These are phyloP conservation scores for Dioctria linearis DNA, from an alignment of 2,888 invertebrate species.

Conservation along the genomic window DNA sequence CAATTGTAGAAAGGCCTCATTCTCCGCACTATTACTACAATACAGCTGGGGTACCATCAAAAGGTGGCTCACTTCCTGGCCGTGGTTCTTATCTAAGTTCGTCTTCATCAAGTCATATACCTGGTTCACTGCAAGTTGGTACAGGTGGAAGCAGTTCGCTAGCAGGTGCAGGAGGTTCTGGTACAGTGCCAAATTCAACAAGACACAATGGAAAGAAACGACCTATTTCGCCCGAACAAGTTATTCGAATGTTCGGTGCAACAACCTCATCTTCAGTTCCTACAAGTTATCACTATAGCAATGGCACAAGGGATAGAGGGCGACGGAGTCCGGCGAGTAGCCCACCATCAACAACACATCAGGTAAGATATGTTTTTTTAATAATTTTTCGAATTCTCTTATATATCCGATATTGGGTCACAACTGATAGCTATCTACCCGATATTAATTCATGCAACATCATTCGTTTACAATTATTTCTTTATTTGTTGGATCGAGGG, in stretches of 20 bases:
- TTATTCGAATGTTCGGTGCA: slow-evolving; percentile 77
- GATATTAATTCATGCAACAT: too few species aligned
- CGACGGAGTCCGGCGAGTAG: slow-evolving; percentile 80
- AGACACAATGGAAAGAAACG: slow-evolving; percentile 79
- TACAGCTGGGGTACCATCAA: slow-evolving; percentile 70
- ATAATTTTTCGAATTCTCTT: background rate
- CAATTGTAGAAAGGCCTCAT: slow-evolving; percentile 87
- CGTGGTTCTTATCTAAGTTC: slow-evolving; percentile 79
- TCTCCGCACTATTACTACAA: slow-evolving; percentile 76
- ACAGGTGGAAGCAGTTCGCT: slow-evolving; percentile 67
- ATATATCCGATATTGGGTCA: too few species aligned
- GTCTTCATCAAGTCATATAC: slow-evolving; percentile 74
- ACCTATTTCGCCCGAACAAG: slow-evolving; percentile 89
- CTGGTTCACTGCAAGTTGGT: slow-evolving; percentile 64
- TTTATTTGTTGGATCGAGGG: too few species aligned
- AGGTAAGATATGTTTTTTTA: slow-evolving; percentile 71
- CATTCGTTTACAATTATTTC: too few species aligned
- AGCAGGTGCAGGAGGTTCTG: slow-evolving; percentile 64
- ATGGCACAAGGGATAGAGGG: slow-evolving; percentile 69
- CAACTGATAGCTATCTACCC: too few species aligned
- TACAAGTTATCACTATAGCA: slow-evolving; percentile 71
- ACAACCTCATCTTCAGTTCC: slow-evolving; percentile 73
- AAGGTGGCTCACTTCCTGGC: slow-evolving; percentile 70
- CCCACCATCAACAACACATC: slow-evolving; percentile 85
- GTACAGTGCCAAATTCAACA: slow-evolving; percentile 67